Base-by-base conservation (phyloP, 2,888 invertebrate species). In the Rotaria sp. region DNA sequence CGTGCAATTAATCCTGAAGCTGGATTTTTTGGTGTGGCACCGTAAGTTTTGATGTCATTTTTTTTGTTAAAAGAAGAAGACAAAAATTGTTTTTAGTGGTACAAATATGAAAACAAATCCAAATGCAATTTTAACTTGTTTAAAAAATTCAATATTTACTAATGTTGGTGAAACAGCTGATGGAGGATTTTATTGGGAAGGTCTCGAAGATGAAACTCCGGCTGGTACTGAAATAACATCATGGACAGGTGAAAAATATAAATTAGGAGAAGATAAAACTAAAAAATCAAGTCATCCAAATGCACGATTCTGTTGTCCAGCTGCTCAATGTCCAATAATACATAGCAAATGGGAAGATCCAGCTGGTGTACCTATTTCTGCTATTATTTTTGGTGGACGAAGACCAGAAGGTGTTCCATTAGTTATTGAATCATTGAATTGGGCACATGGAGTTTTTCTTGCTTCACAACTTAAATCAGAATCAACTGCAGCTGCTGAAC, bases 21-120 rank as follows among this genome's bases (percentile, higher is more conserved):
- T 90, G 98, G 98, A 1, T 98, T 99, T 94, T 99, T 99, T 91
- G 99, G 99, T 35, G 98, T 99, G 0, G 98, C 98, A 4, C 97
- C 97, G 86, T 67, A 35, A 50, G 50, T 50, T 18, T 50, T 30
- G 30, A 52, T 21, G 13, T 52, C 18, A 4, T 18, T 55, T 26
- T 26, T 26, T 67, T 30, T 24, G 0, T 50, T 50, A 18, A 15
- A 50, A 13, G 50, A 50, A 18, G 13, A 50, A 50, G 3, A 50
- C 4, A 18, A 50, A 18, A 18, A 21, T 52, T 52, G 24, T 52
- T 24, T n/a, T 52, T 52, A 52, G 52, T 35, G 94, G 95, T 26
- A 99, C 98, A 1, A 96, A 96, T 0, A 92, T 92, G 88, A 93
- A 94, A 67, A 97, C 97, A 1, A 99, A 99, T 91, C 98, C 98